Percentiles rank a stretch among this genome's conserved stretches.
These are phyloP conservation scores for Cotesia congregata DNA, from an alignment of 2,888 invertebrate genomes.

Conservation along the genomic window DNA sequence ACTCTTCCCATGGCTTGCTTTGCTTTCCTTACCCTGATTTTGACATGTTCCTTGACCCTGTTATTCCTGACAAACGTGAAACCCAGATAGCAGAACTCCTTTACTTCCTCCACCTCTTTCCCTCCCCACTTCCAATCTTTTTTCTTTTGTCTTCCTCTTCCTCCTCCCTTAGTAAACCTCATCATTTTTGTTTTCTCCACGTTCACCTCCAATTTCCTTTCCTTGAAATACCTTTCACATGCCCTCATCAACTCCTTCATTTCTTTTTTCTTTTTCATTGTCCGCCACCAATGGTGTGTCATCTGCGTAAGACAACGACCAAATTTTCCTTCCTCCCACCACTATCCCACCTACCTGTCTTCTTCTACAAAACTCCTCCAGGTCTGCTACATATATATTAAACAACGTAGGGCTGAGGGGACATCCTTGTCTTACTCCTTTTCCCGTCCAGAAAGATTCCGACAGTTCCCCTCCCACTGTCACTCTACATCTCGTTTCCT, in stretches of 20 bases:
- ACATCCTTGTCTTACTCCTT: too few relatives aligned
- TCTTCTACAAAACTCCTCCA: too few relatives aligned
- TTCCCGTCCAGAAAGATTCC: too few relatives aligned
- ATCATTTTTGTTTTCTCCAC: background rate
- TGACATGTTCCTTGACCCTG: too few relatives aligned
- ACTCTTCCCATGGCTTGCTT: slow-evolving; percentile 35
- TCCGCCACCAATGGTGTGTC: background rate
- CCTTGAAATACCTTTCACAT: background rate
- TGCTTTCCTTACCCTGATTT: too few relatives aligned
- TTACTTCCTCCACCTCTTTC: background rate
- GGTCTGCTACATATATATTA: too few relatives aligned
- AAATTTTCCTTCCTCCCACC: too few relatives aligned
- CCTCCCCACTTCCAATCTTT: background rate
- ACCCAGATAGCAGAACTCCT: background rate
- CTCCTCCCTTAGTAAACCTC: background rate
- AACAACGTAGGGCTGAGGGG: too few relatives aligned
- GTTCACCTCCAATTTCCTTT: background rate
- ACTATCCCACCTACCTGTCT: too few relatives aligned
- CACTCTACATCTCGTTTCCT: too few relatives aligned
- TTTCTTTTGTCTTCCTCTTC: background rate
- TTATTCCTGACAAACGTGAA: background rate
- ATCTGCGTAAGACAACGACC: background rate
- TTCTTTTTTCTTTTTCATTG: background rate
- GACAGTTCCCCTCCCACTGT: too few relatives aligned
- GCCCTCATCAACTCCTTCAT: background rate